Conservation (phyloP, 2,113 vertebrate genomes). For the Panthera uncia region DNA sequence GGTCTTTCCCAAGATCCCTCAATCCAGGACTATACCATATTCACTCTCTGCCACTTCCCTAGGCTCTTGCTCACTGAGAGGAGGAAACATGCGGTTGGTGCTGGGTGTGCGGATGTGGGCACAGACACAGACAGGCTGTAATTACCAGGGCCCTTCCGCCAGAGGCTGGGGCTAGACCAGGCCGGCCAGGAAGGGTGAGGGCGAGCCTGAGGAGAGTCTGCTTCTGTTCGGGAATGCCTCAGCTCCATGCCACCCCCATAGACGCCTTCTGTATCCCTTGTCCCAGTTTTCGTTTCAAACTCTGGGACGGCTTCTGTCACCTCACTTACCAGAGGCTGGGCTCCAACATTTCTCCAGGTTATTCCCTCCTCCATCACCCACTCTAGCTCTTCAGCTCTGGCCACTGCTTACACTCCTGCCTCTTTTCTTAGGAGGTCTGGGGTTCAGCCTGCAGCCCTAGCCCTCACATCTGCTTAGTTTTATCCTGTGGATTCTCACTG, state of each 20-base stretch:
- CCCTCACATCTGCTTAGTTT: neutral
- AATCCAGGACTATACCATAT: neutral
- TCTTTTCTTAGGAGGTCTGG: neutral
- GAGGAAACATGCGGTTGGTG: neutral
- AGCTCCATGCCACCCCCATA: neutral
- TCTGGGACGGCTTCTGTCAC: neutral
- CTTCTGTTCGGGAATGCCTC: neutral
- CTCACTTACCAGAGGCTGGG: neutral
- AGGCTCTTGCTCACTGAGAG: slow-evolving; percentile 60
- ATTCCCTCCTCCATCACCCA: neutral
- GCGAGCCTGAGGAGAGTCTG: neutral
- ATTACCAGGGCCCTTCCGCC: neutral
- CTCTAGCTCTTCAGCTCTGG: neutral
- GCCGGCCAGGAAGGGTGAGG: neutral
- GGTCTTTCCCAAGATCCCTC: neutral
- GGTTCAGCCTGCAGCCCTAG: neutral
- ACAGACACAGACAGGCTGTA: neutral
- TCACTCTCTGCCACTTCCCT: neutral
- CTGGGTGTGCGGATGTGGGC: neutral
- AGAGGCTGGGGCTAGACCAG: neutral
- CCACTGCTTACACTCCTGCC: neutral
- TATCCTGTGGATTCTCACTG: neutral
- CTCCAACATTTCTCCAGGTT: neutral
- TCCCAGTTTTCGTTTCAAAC: neutral
- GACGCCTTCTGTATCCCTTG: neutral